Percentiles rank a stretch among this genome's conserved stretches.
Evolutionary conservation across 1,140 invertebrate genomes (phyloP).

Genomic region (Ganaspis sp.): DNA sequence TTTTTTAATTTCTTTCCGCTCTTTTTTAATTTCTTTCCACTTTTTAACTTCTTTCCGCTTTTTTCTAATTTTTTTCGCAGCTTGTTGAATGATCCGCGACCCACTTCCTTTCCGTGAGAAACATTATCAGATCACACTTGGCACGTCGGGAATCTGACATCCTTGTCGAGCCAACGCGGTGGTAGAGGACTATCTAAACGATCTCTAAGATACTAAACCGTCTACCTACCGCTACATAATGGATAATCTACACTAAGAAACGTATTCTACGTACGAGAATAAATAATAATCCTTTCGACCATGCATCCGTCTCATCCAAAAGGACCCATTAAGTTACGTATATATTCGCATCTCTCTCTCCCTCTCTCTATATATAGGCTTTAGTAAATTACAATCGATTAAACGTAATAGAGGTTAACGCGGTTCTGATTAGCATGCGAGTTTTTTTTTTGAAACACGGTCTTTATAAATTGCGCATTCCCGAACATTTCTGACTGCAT

Average conservation of each 20-base stretch:
- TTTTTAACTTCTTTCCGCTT: too few relatives aligned
- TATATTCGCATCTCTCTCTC: constrained; percentile 56
- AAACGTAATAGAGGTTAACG: constrained; percentile 76
- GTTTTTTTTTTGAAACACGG: constrained; percentile 63
- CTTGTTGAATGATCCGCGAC: background rate
- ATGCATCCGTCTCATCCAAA: constrained; percentile 34
- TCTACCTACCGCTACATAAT: constrained; percentile 68
- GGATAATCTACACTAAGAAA: constrained; percentile 69
- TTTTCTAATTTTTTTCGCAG: background rate
- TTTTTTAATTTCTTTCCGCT: too few relatives aligned
- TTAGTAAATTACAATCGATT: constrained; percentile 74
- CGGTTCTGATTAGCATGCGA: constrained; percentile 76
- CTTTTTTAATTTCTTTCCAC: too few relatives aligned
- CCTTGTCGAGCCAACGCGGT: constrained; percentile 69
- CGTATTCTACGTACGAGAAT: constrained; percentile 71
- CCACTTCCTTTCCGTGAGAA: constrained; percentile 9
- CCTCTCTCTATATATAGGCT: constrained; percentile 59
- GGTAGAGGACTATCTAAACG: constrained; percentile 71
- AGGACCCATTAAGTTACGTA: constrained; percentile 48
- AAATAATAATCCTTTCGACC: constrained; percentile 68
- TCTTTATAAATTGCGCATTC: constrained; percentile 64
- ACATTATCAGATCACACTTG: constrained; percentile 59
- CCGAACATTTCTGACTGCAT: constrained; percentile 50
- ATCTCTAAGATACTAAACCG: constrained; percentile 71
- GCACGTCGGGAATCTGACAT: constrained; percentile 60